These are phyloP conservation scores for Scalopus aquaticus DNA, from an alignment of 2,113 vertebrate genomes.

Conservation along the genomic window DNA sequence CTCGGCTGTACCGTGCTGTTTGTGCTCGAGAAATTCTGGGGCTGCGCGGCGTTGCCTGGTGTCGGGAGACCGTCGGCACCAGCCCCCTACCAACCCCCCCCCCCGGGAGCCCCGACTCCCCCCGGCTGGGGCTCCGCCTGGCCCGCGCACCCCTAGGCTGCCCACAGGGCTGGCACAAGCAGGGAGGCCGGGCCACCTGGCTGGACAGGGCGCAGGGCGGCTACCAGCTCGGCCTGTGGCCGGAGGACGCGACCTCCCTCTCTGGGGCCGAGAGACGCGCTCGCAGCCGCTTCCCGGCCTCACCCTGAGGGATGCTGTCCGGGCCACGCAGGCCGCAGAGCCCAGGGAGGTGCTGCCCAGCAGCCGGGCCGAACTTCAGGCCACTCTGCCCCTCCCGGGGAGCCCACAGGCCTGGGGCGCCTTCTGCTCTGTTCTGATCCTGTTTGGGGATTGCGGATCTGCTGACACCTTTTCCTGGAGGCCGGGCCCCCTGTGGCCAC, in stretches of 20 bases:
- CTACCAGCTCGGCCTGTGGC: no score
- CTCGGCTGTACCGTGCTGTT: constrained; percentile 59
- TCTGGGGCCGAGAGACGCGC: no score
- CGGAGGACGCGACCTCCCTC: no score
- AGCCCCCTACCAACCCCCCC: neutral
- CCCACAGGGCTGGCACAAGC: neutral
- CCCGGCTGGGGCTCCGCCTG: rapidly evolving
- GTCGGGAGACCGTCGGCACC: neutral
- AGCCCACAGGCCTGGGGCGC: neutral
- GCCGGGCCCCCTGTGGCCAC: no score
- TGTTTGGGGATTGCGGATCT: constrained; percentile 54
- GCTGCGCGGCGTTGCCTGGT: constrained; percentile 59
- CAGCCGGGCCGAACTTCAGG: no score
- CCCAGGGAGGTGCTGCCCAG: no score
- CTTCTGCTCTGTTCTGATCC: constrained; percentile 53
- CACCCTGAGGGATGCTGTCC: no score
- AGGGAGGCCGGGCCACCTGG: neutral
- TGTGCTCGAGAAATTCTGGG: constrained; percentile 60
- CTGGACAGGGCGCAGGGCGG: no score
- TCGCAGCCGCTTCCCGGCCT: no score
- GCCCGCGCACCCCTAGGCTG: neutral
- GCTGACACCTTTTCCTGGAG: constrained; percentile 43
- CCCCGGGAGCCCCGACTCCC: neutral
- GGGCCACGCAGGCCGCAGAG: no score
- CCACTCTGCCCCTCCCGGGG: no score